These are phyloP conservation scores for Scatophagus argus DNA, from an alignment of 2,113 vertebrate genomes.

Conservation along the genomic window DNA sequence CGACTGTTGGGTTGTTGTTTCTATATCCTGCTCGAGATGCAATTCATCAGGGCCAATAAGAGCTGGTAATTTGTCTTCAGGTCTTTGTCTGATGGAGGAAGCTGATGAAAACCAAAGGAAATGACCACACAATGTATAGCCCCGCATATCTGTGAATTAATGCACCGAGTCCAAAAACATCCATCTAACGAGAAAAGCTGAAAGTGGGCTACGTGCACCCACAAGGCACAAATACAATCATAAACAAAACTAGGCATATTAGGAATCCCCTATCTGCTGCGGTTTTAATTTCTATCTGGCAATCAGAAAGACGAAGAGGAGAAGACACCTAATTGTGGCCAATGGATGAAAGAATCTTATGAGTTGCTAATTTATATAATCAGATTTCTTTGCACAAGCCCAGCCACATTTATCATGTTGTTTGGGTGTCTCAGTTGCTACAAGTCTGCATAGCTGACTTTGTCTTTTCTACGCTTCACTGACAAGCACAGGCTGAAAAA, in stretches of 20 bases:
- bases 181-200: slow-evolving; percentile 47
- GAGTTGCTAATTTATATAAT: slow-evolving; percentile 37
- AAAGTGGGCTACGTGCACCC: slow-evolving; percentile 35
- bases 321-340: slow-evolving; percentile 22
- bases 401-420: slow-evolving; percentile 40
- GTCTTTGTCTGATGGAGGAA: slow-evolving; percentile 77
- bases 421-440: slow-evolving; percentile 40
- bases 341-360: slow-evolving; percentile 10
- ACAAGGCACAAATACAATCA: slow-evolving; percentile 49
- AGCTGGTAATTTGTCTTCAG: slow-evolving; percentile 75
- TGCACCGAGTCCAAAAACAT: slow-evolving; percentile 45
- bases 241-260: slow-evolving; percentile 31
- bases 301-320: slow-evolving; percentile 1
- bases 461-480: slow-evolving; percentile 59
- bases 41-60: slow-evolving; percentile 80
- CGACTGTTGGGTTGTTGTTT: slow-evolving; percentile 70
- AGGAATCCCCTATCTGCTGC: slow-evolving; percentile 16
- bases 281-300: slow-evolving; percentile 14
- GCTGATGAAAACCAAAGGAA: slow-evolving; percentile 77
- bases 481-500: slow-evolving; percentile 62
- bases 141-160: slow-evolving; percentile 65
- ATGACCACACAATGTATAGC: slow-evolving; percentile 60
- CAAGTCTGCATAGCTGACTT: slow-evolving; percentile 41
- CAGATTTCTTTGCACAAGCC: slow-evolving; percentile 35
- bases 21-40: slow-evolving; percentile 66